phyloP scores from a whole-genome alignment of 1,140 invertebrate genomes.

The Hirudo medicinalis region DNA sequence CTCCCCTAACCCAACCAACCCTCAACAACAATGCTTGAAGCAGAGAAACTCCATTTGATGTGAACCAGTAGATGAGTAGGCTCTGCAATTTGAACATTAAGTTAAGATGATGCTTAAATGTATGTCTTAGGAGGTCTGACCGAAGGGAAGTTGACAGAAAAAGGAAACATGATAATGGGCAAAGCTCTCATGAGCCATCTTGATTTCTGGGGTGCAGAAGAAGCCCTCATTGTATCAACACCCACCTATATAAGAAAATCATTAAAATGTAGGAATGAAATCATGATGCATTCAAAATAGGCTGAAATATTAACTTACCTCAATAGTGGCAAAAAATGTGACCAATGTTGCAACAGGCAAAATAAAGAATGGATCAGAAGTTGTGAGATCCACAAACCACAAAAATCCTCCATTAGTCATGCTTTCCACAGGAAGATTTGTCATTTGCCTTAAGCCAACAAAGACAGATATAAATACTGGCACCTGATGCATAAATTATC shows the following conservation, averaged over 20 bases:
- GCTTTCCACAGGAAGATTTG: slow-evolving; percentile 70
- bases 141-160: slow-evolving; percentile 74
- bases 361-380: slow-evolving; percentile 74
- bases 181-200: slow-evolving; percentile 59
- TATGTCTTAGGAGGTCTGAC: slow-evolving; percentile 42
- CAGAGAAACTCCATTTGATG: slow-evolving; percentile 75
- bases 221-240: slow-evolving; percentile 56
- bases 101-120: neutral
- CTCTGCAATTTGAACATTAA: slow-evolving; percentile 46
- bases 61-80: slow-evolving; percentile 76
- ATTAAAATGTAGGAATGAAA: neutral
- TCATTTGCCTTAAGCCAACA: slow-evolving; percentile 65
- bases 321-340: slow-evolving; percentile 66
- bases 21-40: slow-evolving; percentile 64
- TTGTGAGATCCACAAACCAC: slow-evolving; percentile 84
- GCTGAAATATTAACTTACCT: slow-evolving; percentile 46
- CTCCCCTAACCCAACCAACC: slow-evolving; percentile 57
- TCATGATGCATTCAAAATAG: neutral
- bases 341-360: slow-evolving; percentile 69
- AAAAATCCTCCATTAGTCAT: slow-evolving; percentile 71
- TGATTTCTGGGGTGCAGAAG: slow-evolving; percentile 48
- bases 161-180: slow-evolving; percentile 68
- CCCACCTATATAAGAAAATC: slow-evolving; percentile 49
- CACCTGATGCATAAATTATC: slow-evolving; percentile 45
- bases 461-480: slow-evolving; percentile 85